Conservation (phyloP, 1,140 invertebrate species). For the Holotrichia oblita region DNA sequence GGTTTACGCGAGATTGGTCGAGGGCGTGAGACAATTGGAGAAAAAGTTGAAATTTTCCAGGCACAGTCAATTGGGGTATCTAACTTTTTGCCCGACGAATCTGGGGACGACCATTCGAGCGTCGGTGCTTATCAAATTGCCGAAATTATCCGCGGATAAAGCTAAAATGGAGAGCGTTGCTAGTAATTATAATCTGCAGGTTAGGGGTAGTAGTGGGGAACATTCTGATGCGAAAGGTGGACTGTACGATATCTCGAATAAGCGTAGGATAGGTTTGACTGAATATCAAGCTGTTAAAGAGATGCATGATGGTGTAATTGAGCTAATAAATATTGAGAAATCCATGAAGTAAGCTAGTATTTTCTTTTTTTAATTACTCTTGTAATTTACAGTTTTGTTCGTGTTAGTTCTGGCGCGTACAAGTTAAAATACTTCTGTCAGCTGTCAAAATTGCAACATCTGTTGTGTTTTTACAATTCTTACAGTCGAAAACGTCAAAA, state of each 20-base stretch:
- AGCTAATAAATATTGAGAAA: slow-evolving; percentile 67
- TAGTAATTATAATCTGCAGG: slow-evolving; percentile 73
- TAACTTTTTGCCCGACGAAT: slow-evolving; percentile 79
- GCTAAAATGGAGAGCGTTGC: slow-evolving; percentile 73
- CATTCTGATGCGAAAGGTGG: slow-evolving; percentile 71
- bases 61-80: slow-evolving; percentile 71
- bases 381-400: too few species aligned
- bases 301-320: slow-evolving; percentile 77
- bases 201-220: slow-evolving; percentile 73
- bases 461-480: too few species aligned
- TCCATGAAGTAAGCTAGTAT: slow-evolving; percentile 14
- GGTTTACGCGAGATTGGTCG: slow-evolving; percentile 69
- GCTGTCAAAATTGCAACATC: too few species aligned
- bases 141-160: slow-evolving; percentile 57
- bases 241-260: slow-evolving; percentile 81
- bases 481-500: too few species aligned
- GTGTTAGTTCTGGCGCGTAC: too few species aligned
- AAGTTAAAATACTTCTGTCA: too few species aligned
- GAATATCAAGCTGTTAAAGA: slow-evolving; percentile 78
- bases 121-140: slow-evolving; percentile 60
- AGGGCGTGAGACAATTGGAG: slow-evolving; percentile 67
- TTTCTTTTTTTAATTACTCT: too few species aligned
- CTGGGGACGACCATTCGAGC: slow-evolving; percentile 72
- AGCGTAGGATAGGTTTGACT: slow-evolving; percentile 74
- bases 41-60: slow-evolving; percentile 67